These are phyloP conservation scores for Pseudopipra pipra DNA, from an alignment of 2,113 vertebrate species.

Conservation along the genomic window DNA sequence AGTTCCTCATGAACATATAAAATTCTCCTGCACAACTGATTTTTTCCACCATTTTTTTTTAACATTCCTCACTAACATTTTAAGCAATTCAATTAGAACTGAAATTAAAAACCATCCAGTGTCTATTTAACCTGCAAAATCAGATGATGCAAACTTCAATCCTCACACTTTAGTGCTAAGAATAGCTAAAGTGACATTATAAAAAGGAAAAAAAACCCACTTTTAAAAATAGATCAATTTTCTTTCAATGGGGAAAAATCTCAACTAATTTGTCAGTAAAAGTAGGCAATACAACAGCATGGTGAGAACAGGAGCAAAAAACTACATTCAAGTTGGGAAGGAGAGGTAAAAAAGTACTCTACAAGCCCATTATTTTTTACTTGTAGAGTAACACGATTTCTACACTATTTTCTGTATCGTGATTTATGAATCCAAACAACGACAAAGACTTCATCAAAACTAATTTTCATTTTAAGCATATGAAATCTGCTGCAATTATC, in stretches of 20 bases:
- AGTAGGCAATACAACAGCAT: not conserved
- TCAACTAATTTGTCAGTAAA: not conserved
- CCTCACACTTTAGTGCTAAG: not conserved
- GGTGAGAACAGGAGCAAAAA: not conserved
- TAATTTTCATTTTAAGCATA: not conserved
- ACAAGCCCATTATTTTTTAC: not conserved
- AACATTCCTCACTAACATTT: not conserved
- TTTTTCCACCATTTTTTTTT: not conserved
- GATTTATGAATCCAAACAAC: not conserved
- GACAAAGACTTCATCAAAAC: not conserved
- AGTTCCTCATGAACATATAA: not conserved
- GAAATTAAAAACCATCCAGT: not conserved
- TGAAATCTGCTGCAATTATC: not conserved
- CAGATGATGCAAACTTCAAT: not conserved
- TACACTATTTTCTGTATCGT: not conserved
- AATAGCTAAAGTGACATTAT: not conserved
- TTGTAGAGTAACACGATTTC: not conserved
- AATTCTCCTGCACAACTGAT: not conserved
- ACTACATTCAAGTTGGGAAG: not conserved
- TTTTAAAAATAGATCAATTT: not conserved
- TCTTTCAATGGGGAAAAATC: not conserved
- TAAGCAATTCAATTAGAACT: not conserved
- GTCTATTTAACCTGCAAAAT: not conserved
- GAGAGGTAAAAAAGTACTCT: not conserved
- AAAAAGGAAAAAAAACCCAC: not conserved